These are phyloP conservation scores for Zaprionus gabonicus DNA, from an alignment of 1,140 invertebrate species.

Conservation along the genomic window DNA sequence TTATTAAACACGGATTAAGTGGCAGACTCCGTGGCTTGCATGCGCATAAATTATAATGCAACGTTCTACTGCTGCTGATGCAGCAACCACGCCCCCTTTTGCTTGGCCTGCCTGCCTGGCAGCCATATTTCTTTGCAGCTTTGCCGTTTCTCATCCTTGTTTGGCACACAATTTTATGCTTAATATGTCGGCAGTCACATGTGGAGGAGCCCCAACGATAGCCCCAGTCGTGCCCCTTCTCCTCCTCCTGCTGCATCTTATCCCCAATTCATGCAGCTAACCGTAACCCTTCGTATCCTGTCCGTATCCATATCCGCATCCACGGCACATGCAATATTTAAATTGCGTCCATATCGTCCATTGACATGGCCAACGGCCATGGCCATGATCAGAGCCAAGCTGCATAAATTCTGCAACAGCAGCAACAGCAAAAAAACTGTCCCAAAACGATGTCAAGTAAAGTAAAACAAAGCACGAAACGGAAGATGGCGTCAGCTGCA, in stretches of 20 bases:
- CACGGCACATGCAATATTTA: slow-evolving; percentile 74
- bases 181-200: slow-evolving; percentile 76
- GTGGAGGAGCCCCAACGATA: slow-evolving; percentile 47
- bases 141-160: slow-evolving; percentile 68
- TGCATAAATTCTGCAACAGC: slow-evolving; percentile 63
- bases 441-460: slow-evolving; percentile 50
- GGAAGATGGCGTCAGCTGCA: slow-evolving; percentile 42
- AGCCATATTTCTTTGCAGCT: slow-evolving; percentile 36
- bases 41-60: slow-evolving; percentile 79
- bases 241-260: slow-evolving; percentile 8
- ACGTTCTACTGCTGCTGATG: slow-evolving; percentile 37
- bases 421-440: slow-evolving; percentile 16
- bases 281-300: slow-evolving; percentile 37
- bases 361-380: slow-evolving; percentile 73
- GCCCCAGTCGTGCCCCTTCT: background rate
- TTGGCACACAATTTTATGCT: slow-evolving; percentile 77
- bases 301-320: slow-evolving; percentile 26
- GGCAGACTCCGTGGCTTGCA: slow-evolving; percentile 79
- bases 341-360: slow-evolving; percentile 54
- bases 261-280: slow-evolving; percentile 6
- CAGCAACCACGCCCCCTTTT: slow-evolving; percentile 52
- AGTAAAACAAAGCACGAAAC: slow-evolving; percentile 14
- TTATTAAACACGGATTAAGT: slow-evolving; percentile 82
- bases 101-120: slow-evolving; percentile 1
- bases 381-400: slow-evolving; percentile 63